These are phyloP conservation scores for Mesoclemmys tuberculata DNA, from an alignment of 2,113 vertebrate species.

Conservation along the genomic window DNA sequence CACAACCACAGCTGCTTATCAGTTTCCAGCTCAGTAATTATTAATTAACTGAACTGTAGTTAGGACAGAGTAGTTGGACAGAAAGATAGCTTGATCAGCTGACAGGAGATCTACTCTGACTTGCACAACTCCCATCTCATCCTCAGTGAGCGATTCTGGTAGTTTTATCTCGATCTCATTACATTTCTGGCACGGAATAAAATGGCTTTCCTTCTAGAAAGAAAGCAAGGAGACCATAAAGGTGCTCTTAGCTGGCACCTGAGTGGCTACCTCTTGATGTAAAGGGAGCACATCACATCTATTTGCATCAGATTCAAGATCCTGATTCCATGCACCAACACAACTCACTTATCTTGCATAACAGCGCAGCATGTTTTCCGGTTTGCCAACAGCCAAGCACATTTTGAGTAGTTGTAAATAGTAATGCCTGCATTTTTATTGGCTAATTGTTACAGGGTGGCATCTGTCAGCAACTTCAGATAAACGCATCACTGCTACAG, in stretches of 20 bases:
- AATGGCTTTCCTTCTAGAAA: neutral
- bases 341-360: slow-evolving; percentile 17
- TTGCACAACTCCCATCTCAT: neutral
- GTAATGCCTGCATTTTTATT: slow-evolving; percentile 66
- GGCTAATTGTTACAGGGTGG: slow-evolving; percentile 65
- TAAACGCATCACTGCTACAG: slow-evolving; percentile 75
- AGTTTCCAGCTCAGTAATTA: neutral
- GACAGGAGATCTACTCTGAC: neutral
- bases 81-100: neutral
- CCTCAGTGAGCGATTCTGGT: neutral
- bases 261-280: neutral
- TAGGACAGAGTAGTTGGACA: neutral
- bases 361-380: slow-evolving; percentile 4
- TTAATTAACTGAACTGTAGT: rapidly evolving
- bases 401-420: slow-evolving; percentile 62
- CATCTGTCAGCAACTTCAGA: slow-evolving; percentile 75
- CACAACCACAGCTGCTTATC: neutral
- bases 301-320: neutral
- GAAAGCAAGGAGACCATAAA: neutral
- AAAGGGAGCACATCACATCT: neutral
- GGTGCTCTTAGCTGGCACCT: neutral
- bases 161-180: neutral
- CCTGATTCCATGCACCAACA: neutral
- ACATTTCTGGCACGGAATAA: neutral
- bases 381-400: slow-evolving; percentile 32